Evolutionary conservation across 2,113 vertebrate species (phyloP).

Genomic region (Antechinus flavipes): DNA sequence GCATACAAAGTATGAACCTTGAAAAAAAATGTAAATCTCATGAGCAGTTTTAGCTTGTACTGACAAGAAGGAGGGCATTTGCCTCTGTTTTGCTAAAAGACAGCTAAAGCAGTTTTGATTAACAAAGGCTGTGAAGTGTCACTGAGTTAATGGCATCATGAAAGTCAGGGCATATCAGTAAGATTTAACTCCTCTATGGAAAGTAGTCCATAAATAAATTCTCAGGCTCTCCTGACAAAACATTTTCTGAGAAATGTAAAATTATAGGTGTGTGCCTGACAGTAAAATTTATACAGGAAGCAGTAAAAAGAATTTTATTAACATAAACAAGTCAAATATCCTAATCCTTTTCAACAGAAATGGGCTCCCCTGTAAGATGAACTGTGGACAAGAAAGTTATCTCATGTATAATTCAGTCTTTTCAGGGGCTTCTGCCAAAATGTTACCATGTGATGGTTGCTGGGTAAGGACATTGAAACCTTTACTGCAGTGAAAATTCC

Average conservation of each 20-base stretch:
- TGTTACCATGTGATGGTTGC: conserved; percentile 47
- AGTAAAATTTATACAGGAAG: conserved; percentile 78
- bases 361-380: conserved; percentile 61
- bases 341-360: conserved; percentile 77
- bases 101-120: conserved; percentile 75
- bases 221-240: conserved; percentile 79
- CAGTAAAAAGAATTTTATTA: conserved; percentile 80
- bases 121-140: conserved; percentile 78
- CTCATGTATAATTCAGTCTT: conserved; percentile 70
- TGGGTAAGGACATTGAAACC: conserved; percentile 45
- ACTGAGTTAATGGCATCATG: conserved; percentile 74
- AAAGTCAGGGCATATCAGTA: conserved; percentile 73
- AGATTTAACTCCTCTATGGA: conserved; percentile 78
- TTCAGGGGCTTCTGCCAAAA: conserved; percentile 40
- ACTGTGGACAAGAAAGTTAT: conserved; percentile 65
- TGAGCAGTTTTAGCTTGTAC: conserved; percentile 22
- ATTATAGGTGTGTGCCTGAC: conserved; percentile 78
- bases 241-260: conserved; percentile 80
- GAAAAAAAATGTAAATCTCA: conserved; percentile 52
- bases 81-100: conserved; percentile 66
- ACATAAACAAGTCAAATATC: conserved; percentile 78
- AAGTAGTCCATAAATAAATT: conserved; percentile 81
- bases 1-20: conserved; percentile 36
- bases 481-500: conserved; percentile 27
- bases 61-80: conserved; percentile 63